A percentile compares a stretch with the other conserved stretches of the same genome.
phyloP scores from a whole-genome alignment of 2,797 vertebrate species.

The Paguma larvata region DNA sequence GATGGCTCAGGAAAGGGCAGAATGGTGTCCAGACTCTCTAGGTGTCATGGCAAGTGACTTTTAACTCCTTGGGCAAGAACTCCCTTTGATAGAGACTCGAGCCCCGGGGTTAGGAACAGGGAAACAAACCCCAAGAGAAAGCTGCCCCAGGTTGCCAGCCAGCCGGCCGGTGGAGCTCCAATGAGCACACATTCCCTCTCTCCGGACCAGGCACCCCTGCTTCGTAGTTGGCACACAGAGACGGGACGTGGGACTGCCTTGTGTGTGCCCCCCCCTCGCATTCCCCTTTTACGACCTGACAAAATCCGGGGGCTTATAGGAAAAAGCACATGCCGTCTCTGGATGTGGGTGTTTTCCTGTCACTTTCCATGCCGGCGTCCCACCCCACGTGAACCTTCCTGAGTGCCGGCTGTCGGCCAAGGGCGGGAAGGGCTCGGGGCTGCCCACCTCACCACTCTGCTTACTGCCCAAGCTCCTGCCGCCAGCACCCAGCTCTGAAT shows the following conservation, averaged over 20 bases:
- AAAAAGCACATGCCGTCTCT: not conserved
- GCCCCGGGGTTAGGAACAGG: slow-evolving; percentile 75
- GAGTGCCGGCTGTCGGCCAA: not conserved
- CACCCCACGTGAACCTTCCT: not conserved
- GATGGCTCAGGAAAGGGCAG: not conserved
- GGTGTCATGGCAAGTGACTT: not conserved
- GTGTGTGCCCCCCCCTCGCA: not conserved
- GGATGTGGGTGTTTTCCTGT: not conserved
- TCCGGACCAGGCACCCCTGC: accelerated
- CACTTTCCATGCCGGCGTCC: not conserved
- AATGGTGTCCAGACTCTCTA: not conserved
- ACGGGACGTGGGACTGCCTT: not conserved
- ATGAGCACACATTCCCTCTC: slow-evolving; percentile 30
- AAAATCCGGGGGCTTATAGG: not conserved
- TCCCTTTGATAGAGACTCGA: slow-evolving; percentile 65
- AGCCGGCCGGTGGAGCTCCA: slow-evolving; percentile 52
- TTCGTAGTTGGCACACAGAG: not conserved
- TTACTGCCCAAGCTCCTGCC: not conserved
- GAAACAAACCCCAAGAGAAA: slow-evolving; percentile 72
- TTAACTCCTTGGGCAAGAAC: slow-evolving; percentile 64
- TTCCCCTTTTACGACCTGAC: slow-evolving; percentile 39
- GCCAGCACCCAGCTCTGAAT: not conserved
- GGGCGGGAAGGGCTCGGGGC: not conserved
- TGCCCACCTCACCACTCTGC: not conserved
- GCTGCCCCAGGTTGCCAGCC: slow-evolving; percentile 68